Base-by-base conservation (phyloP, 1,140 invertebrate genomes). In the Schlechtendalia chinensis region DNA sequence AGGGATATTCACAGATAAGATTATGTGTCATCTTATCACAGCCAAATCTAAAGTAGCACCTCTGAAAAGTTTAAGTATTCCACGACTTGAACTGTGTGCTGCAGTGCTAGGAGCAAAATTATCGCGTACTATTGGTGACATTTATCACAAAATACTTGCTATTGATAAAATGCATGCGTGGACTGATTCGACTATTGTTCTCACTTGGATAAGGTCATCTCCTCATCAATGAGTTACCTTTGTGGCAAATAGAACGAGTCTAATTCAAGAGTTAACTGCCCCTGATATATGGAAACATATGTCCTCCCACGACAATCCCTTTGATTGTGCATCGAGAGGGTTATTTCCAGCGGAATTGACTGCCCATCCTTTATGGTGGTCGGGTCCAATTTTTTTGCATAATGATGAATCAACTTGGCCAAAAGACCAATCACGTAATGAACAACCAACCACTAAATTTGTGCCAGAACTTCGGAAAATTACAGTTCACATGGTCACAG, bases 41-140 rank as follows among this genome's bases (percentile, higher is more conserved):
- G 72, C 85, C 0, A 87, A 87, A 82, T 82, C 83, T 16, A 83
- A 84, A 82, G 86, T 87, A 10, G 84, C 86, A 17, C 87, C 87
- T 12, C 29, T 86, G 0, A 85, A 86, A 83, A 82, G 81, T n/a
- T 75, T 84, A 19, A 81, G 86, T 14, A 83, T 86, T 81, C 84
- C 87, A 14, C 19, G 85, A n/a, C n/a, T n/a, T n/a, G n/a, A n/a
- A n/a, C n/a, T n/a, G n/a, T n/a, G n/a, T n/a, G n/a, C n/a, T n/a
- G 86, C 86, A 1, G 50, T 85, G 29, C 24, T 87, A n/a, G 82
- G 84, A 2, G 83, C 83, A 27, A 50, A 59, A 59, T n/a, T 59
- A 11, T 19, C 22, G 6, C 56, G 56, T 59, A 11, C 22, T 5
- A 22, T 59, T 11, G n/a, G 16, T 59, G n/a, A 59, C 5, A n/a